phyloP scores from a whole-genome alignment of 2,113 vertebrate species.

The Oncorhynchus masou region DNA sequence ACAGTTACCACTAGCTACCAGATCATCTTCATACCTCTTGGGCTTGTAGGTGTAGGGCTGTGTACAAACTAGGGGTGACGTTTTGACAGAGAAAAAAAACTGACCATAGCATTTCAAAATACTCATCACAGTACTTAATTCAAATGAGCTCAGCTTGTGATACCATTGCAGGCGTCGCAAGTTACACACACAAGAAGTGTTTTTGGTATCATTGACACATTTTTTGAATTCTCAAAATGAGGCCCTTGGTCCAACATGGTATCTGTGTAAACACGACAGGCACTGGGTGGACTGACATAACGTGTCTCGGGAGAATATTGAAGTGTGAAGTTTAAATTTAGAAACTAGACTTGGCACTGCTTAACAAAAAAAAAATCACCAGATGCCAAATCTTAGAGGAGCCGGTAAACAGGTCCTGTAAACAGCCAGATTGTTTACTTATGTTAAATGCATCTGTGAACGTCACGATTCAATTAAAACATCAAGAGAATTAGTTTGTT shows the following conservation, averaged over 20 bases:
- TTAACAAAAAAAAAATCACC: background rate
- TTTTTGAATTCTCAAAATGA: background rate
- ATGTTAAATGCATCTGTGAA: slow-evolving; percentile 4
- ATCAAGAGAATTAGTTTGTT: background rate
- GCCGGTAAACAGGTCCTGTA: background rate
- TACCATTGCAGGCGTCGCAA: no score
- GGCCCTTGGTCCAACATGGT: background rate
- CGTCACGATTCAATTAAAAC: slow-evolving; percentile 6
- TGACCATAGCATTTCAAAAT: background rate
- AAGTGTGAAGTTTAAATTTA: background rate
- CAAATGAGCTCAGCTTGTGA: background rate
- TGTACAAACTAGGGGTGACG: background rate
- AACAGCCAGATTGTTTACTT: background rate
- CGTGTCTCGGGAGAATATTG: background rate
- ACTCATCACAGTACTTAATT: background rate
- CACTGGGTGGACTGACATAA: background rate
- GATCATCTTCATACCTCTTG: background rate
- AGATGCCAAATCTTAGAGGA: background rate
- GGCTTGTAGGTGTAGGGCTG: background rate
- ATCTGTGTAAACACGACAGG: background rate
- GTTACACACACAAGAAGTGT: background rate
- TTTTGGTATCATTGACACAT: background rate
- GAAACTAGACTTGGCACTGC: slow-evolving; percentile 11
- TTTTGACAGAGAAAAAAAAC: background rate
- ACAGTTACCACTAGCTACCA: background rate